Evolutionary conservation across 2,888 invertebrate genomes (phyloP), one percentile per base, ranked within the genome.

Genomic region (Euphydryas editha): DNA sequence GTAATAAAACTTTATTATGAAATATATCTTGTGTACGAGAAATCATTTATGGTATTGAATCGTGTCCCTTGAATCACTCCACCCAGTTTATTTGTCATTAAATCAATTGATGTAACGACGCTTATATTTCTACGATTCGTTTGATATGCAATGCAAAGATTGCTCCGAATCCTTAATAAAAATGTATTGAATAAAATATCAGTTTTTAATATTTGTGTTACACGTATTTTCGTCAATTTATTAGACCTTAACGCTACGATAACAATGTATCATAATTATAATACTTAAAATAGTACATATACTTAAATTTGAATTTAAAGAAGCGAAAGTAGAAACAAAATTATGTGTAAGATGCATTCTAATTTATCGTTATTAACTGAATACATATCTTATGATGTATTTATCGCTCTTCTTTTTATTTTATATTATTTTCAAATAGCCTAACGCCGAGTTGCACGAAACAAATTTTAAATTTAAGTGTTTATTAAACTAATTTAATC

Each of bases 1-100:
- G 66, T 65, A 70, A 71, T 71, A 72, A 73, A 70, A 70, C 54
- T 71, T 73, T 69, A 73, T 72, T 72, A 69, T 67, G 65, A 65
- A 67, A 68, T 70, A 70, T 66, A 73, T 70, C 70, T 71, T 62
- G 64, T 61, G 65, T 63, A 70, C 73, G 69, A 72, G 70, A 61
- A 68, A 67, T 65, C 73, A 60, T 72, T 70, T 69, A 72, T 72
- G 72, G 68, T 69, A 75, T 74, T 73, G 72, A 71, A 73, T 68
- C 63, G 68, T 64, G 65, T 69, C 47, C 64, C 67, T 72, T 69
- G 72, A 70, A 74, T 72, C 73, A 71, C 73, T 75, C 66, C 63
- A 67, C 63, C 72, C 72, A 71, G 72, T 75, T 76, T 74, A 75
- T 66, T 68, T 72, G 69, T 74, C 76, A 71, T 76, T 75, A 76